Percentiles rank a stretch among this genome's conserved stretches.
phyloP scores from a whole-genome alignment of 35 echinoderm and acorn worm genomes.

The Anneissia japonica region DNA sequence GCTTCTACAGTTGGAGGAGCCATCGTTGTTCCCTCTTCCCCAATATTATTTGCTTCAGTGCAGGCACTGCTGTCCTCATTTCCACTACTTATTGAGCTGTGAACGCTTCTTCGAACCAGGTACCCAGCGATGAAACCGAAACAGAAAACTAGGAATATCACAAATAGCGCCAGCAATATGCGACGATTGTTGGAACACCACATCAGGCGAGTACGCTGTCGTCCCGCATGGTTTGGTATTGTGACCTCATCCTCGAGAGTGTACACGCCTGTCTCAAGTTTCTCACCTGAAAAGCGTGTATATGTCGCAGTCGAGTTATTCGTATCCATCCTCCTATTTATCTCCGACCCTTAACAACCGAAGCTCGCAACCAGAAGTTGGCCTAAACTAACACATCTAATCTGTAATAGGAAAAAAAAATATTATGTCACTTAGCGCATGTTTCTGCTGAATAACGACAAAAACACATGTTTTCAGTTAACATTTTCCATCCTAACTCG shows the following conservation, averaged over 20 bases:
- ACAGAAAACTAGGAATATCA: not conserved
- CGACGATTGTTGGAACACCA: not conserved
- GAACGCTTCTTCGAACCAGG: not conserved
- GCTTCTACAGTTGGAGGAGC: not conserved
- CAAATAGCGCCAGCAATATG: not conserved
- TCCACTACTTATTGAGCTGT: no score
- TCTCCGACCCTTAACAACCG: no score
- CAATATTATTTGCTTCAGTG: not conserved
- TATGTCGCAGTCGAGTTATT: not conserved
- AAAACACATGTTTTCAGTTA: no score
- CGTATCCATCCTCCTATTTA: not conserved
- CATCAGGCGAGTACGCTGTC: not conserved
- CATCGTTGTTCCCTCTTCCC: not conserved
- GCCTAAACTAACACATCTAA: no score
- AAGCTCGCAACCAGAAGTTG: no score
- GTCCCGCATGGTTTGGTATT: not conserved
- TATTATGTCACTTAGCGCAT: no score
- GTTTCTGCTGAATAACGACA: no score
- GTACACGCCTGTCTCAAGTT: not conserved
- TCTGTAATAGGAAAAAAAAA: no score
- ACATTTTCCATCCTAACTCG: no score
- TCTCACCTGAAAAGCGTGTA: not conserved
- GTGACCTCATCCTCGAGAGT: not conserved
- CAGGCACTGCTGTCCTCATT: no score
- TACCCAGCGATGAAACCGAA: not conserved